A percentile compares a stretch with the other conserved stretches of the same genome.
Evolutionary conservation across 2,888 invertebrate genomes (phyloP).

Genomic region (Glaucopsyche alexis): DNA sequence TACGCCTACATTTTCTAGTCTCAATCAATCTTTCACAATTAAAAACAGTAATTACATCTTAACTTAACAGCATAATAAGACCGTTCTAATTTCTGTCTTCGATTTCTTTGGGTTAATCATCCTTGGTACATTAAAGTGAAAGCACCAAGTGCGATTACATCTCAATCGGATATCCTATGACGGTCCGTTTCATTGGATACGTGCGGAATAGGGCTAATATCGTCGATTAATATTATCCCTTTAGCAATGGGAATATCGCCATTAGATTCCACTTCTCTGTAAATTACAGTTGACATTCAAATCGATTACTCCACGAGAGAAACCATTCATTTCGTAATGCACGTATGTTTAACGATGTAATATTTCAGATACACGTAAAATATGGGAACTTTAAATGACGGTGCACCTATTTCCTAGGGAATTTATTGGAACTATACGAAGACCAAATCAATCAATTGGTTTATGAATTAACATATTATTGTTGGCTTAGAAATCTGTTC

Average conservation of each 20-base stretch:
- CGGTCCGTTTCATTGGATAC: conserved; percentile 38
- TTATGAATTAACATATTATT: no score
- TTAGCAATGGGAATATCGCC: conserved; percentile 42
- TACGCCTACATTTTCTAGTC: neutral
- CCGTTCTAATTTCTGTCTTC: neutral
- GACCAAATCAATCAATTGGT: no score
- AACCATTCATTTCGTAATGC: neutral
- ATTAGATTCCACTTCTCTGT: conserved; percentile 43
- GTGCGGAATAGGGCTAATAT: conserved; percentile 39
- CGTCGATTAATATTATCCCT: conserved; percentile 42
- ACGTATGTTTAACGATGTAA: conserved; percentile 28
- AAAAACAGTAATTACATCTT: neutral
- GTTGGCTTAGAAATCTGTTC: no score
- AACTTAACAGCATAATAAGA: neutral
- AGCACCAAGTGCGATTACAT: conserved; percentile 34
- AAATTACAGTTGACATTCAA: conserved; percentile 39
- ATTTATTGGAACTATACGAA: neutral
- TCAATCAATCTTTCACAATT: neutral
- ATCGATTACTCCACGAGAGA: conserved; percentile 18
- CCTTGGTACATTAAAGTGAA: conserved; percentile 33
- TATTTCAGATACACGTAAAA: conserved; percentile 18
- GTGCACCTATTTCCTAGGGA: neutral
- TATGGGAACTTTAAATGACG: conserved; percentile 1
- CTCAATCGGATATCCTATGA: conserved; percentile 39
- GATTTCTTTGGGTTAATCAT: conserved; percentile 13